Evolutionary conservation across 2,113 vertebrate genomes (phyloP).

Genomic region (Heloderma charlesbogerti): DNA sequence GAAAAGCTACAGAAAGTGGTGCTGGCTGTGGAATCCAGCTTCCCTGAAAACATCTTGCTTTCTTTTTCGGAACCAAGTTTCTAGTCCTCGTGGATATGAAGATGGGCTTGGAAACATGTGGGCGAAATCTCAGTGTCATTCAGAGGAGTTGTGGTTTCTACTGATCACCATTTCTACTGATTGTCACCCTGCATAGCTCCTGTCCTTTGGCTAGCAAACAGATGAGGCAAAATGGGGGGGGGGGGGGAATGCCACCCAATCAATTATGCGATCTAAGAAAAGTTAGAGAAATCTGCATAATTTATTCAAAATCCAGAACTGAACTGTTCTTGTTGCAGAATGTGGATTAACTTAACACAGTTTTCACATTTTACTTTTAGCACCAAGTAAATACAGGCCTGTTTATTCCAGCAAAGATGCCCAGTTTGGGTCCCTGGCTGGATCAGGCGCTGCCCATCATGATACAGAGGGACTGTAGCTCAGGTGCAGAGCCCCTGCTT

Average conservation of each 20-base stretch:
- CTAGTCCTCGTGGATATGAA: too few relatives aligned
- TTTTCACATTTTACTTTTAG: not conserved
- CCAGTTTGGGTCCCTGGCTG: not conserved
- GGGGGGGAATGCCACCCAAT: not conserved
- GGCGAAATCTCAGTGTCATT: not conserved
- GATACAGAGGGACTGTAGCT: not conserved
- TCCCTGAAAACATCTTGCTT: too few relatives aligned
- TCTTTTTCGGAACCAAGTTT: not conserved
- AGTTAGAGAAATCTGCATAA: not conserved
- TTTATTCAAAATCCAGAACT: not conserved
- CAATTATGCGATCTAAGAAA: too few relatives aligned
- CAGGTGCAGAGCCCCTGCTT: not conserved
- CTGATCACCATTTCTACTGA: not conserved
- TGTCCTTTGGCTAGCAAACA: not conserved
- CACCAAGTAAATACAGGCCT: not conserved
- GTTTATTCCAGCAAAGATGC: rapidly evolving
- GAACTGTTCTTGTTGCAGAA: too few relatives aligned
- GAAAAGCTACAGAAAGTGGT: not conserved
- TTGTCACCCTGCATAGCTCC: too few relatives aligned
- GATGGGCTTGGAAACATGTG: not conserved
- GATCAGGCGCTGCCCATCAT: not conserved
- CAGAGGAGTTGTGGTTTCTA: not conserved
- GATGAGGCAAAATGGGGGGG: not conserved
- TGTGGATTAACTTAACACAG: too few relatives aligned
- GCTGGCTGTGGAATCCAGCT: not conserved